These are phyloP conservation scores for Agrochola circellaris DNA, from an alignment of 2,888 invertebrate genomes.

Conservation along the genomic window DNA sequence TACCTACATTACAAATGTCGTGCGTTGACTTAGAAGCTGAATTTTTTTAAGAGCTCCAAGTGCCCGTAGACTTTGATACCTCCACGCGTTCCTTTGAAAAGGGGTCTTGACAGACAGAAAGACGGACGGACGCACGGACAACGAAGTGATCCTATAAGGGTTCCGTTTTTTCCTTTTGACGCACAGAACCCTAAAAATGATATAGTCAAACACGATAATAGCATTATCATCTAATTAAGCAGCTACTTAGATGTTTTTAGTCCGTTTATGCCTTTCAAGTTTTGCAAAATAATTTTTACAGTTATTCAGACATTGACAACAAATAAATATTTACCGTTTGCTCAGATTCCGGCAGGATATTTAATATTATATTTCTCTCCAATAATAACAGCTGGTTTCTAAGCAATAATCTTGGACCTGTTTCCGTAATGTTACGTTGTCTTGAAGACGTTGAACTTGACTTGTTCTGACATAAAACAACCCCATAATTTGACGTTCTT, in stretches of 20 bases:
- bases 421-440: conserved; percentile 31
- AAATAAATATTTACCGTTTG: conserved; percentile 44
- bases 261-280: no score
- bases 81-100: no score
- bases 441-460: conserved; percentile 26
- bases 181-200: no score
- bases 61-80: no score
- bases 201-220: not conserved
- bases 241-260: no score
- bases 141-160: no score
- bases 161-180: no score
- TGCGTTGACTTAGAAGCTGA: no score
- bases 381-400: conserved; percentile 23
- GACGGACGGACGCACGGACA: no score
- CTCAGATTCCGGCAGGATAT: conserved; percentile 1
- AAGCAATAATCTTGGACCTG: conserved; percentile 35
- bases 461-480: conserved; percentile 2
- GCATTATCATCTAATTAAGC: not conserved
- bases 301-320: conserved; percentile 8
- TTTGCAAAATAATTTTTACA: conserved; percentile 1
- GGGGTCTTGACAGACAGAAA: no score
- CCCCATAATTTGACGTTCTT: conserved; percentile 9
- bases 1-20: no score
- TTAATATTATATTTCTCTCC: conserved; percentile 18
- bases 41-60: no score